These are phyloP conservation scores for Antrozous pallidus DNA, from an alignment of 2,797 vertebrate species.

Conservation along the genomic window DNA sequence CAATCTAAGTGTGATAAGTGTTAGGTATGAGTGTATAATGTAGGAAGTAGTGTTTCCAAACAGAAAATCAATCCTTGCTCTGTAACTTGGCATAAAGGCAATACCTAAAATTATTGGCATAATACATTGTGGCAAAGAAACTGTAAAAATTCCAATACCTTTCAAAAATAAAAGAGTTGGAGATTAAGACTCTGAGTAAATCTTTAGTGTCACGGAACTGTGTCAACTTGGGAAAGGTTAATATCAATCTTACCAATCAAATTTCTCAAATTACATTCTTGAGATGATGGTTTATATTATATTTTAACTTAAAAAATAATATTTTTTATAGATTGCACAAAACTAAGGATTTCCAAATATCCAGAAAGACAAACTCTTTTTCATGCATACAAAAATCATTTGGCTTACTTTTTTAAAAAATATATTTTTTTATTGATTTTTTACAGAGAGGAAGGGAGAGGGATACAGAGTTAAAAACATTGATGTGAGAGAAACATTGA, in stretches of 20 bases:
- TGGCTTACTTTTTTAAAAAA: neutral
- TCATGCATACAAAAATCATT: neutral
- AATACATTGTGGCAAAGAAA: neutral
- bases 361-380: neutral
- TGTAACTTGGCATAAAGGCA: constrained; percentile 25
- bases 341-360: neutral
- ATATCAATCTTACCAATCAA: neutral
- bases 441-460: too few species aligned
- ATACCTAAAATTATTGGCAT: constrained; percentile 15
- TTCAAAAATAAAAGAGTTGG: neutral
- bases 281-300: neutral
- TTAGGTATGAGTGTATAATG: neutral
- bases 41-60: neutral
- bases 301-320: neutral
- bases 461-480: too few species aligned
- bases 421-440: too few species aligned
- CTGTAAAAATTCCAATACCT: constrained; percentile 16
- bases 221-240: neutral
- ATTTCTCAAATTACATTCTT: neutral
- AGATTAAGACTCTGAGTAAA: neutral
- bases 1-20: neutral
- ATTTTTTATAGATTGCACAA: neutral
- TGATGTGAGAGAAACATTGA: too few species aligned
- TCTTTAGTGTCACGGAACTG: neutral
- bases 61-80: constrained; percentile 9